phyloP scores from a whole-genome alignment of 2,113 vertebrate genomes.

The Erythrocercus mccallii region DNA sequence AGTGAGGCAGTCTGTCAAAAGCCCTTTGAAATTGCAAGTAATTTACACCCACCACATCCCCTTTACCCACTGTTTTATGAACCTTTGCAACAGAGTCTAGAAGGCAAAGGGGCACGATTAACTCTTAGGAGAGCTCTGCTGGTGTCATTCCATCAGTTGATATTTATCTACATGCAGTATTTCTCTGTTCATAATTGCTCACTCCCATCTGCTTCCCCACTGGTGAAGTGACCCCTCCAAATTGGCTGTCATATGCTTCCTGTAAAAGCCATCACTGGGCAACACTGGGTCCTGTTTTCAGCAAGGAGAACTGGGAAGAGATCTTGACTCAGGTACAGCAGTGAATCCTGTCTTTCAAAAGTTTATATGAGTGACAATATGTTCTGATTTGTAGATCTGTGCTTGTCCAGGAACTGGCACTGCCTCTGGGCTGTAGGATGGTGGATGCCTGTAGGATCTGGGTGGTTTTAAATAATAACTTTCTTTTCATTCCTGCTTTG shows the following conservation, averaged over 20 bases:
- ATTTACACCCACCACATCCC: slow-evolving; percentile 20
- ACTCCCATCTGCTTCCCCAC: background rate
- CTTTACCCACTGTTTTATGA: slow-evolving; percentile 19
- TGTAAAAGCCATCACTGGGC: background rate
- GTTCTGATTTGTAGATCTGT: background rate
- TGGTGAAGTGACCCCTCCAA: background rate
- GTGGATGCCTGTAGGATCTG: background rate
- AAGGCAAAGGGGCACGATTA: background rate
- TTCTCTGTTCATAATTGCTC: background rate
- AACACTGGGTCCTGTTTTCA: background rate
- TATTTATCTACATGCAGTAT: background rate
- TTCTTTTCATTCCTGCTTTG: background rate
- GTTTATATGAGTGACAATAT: background rate
- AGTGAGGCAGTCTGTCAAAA: slow-evolving; percentile 6
- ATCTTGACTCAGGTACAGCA: background rate
- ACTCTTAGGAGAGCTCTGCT: background rate
- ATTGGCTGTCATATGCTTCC: background rate
- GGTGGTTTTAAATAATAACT: background rate
- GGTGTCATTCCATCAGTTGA: background rate
- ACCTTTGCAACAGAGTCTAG: background rate
- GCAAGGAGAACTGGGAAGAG: background rate
- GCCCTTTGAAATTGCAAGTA: slow-evolving; percentile 19
- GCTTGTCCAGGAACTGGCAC: background rate
- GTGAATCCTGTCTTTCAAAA: background rate
- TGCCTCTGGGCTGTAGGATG: rapidly evolving